Evolutionary conservation across 1,140 invertebrate genomes (phyloP), one percentile per base, ranked within the genome.

Genomic region (Philaenus spumarius): DNA sequence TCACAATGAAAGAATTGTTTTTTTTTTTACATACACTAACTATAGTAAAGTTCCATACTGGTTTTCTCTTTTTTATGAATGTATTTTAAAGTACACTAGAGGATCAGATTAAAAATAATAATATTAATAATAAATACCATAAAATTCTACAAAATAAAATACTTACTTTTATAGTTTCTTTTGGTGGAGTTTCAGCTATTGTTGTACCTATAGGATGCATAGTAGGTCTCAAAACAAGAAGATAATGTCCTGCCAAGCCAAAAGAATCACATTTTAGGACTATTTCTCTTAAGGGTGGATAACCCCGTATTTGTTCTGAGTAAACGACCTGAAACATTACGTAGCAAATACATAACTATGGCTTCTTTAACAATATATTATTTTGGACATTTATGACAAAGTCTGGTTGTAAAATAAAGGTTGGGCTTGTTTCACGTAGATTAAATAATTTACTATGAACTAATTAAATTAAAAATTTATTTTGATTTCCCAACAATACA

Each of bases 201-300:
- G 60, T 55, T 12, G 55, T 51, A 11, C 64, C 62, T 9, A 58
- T 46, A 30, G 59, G 55, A 5, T 58, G 46, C 26, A 61, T 62
- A 11, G 46, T 60, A 9, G 60, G 53, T 19, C 62, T 58, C 3
- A 67, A 61, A 1, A 55, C 58, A 5, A 68, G 43, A n/a, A 62
- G 51, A 67, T 90, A 90, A 69, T 86, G 83, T 1, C 87, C 87
- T 2, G 86, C 84, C 57, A 88, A 74, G 2, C 88, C 87, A 61
- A 91, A 90, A 17, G 87, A 76, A 63, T 89, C 83, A 62, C 88
- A 91, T 20, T 80, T 76, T 14, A 91, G 69, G 2, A 75, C 78
- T 52, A 89, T 71, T 2, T 80, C 75, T 12, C 79, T 78, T 23
- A 81, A 73, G n/a, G 79, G 78, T 12, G 84, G 82, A 69, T 85